Evolutionary conservation across 1,140 invertebrate genomes (phyloP).

Genomic region (Orussus abietinus): DNA sequence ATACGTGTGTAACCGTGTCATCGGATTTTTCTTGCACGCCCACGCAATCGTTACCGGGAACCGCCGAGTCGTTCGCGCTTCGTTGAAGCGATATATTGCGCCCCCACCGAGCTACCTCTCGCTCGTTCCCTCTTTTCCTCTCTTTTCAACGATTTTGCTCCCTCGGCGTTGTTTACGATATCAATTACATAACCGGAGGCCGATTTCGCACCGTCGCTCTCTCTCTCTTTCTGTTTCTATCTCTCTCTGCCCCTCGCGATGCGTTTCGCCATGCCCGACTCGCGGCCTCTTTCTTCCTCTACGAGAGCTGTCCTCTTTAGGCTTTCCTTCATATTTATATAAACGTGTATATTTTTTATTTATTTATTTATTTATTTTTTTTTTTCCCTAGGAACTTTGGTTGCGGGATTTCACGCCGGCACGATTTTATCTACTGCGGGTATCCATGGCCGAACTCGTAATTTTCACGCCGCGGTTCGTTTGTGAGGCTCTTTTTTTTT

Average conservation of each 20-base stretch:
- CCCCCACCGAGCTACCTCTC: too few species aligned
- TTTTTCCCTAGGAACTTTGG: constrained; percentile 1
- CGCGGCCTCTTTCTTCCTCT: constrained; percentile 1
- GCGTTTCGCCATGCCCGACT: too few species aligned
- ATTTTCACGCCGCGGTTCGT: too few species aligned
- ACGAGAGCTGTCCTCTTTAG: not conserved
- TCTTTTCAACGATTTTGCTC: constrained; percentile 2
- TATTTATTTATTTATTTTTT: not conserved
- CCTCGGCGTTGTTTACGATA: not conserved
- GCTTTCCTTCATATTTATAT: not conserved
- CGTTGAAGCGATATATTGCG: too few species aligned
- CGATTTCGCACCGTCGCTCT: not conserved
- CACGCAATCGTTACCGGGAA: too few species aligned
- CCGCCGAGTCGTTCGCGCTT: too few species aligned
- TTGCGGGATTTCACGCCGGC: too few species aligned
- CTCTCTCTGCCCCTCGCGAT: not conserved
- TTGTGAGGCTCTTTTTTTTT: not conserved
- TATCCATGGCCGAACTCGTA: too few species aligned
- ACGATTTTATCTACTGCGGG: too few species aligned
- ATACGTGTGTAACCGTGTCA: too few species aligned
- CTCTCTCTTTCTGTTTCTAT: not conserved
- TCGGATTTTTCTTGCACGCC: too few species aligned
- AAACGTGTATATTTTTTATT: constrained; percentile 4
- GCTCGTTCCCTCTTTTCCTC: constrained; percentile 6
- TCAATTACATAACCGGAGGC: too few species aligned